Conservation (phyloP, 2,797 vertebrate species). For the Crotalus adamanteus region DNA sequence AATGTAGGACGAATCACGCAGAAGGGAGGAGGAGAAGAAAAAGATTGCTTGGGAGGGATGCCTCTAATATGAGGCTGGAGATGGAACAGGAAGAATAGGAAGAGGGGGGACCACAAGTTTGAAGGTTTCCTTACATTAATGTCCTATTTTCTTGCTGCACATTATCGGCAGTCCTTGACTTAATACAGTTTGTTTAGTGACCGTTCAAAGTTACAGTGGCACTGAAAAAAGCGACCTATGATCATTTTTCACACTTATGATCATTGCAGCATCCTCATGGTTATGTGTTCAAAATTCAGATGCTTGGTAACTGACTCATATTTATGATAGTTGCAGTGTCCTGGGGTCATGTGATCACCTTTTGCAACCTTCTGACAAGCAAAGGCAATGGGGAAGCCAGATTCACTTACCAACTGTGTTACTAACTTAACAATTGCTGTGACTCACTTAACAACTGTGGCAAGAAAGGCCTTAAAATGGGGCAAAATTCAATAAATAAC, state of each 20-base stretch:
- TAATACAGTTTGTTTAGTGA: background rate
- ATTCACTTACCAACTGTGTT: background rate
- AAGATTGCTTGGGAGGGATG: background rate
- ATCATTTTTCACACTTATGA: background rate
- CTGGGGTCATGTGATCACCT: no score
- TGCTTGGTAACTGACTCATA: background rate
- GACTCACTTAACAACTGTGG: background rate
- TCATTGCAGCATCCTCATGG: background rate
- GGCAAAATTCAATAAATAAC: background rate
- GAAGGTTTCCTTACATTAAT: background rate
- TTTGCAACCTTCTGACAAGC: background rate
- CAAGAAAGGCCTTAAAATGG: background rate
- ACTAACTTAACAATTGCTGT: background rate
- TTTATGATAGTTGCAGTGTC: background rate
- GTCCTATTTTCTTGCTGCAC: background rate
- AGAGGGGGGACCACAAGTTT: background rate
- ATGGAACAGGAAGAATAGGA: background rate
- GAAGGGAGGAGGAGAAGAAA: background rate
- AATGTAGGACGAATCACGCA: background rate
- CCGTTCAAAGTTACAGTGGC: background rate
- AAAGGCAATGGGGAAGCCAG: background rate
- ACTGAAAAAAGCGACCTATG: background rate
- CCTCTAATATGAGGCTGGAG: background rate
- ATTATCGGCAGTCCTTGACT: background rate
- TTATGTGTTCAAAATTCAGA: background rate